Evolutionary conservation across 2,797 vertebrate species (phyloP).

Genomic region (Enteromius paludinosus): DNA sequence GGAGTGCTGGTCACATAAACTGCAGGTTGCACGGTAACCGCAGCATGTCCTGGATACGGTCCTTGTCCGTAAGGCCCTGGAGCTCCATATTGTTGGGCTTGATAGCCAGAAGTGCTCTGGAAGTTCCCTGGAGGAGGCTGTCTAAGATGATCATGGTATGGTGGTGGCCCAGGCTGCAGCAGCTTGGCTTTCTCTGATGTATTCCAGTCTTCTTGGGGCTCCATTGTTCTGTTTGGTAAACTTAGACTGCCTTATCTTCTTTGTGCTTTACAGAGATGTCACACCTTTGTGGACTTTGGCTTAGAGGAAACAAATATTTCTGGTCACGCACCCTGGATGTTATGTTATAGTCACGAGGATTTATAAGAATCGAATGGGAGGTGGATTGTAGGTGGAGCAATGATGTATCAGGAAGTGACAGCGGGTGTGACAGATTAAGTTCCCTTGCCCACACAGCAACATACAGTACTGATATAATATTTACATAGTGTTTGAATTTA

Average conservation of each 20-base stretch:
- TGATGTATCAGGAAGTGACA: background rate
- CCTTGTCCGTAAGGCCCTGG: background rate
- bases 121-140: slow-evolving; percentile 19
- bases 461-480: background rate
- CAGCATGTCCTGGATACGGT: slow-evolving; percentile 4
- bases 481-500: background rate
- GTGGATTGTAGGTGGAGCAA: background rate
- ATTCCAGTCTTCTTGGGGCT: slow-evolving; percentile 58
- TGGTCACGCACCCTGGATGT: background rate
- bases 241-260: background rate
- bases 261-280: background rate
- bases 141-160: slow-evolving; percentile 64
- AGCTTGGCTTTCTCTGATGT: slow-evolving; percentile 65
- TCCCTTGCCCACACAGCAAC: background rate
- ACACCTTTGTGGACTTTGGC: background rate
- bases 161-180: slow-evolving; percentile 66
- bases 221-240: slow-evolving; percentile 58
- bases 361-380: background rate
- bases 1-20: slow-evolving; percentile 62
- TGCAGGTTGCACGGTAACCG: slow-evolving; percentile 67
- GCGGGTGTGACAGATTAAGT: background rate
- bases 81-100: slow-evolving; percentile 9
- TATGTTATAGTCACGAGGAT: background rate
- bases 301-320: background rate
- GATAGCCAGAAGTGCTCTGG: slow-evolving; percentile 37